Base-by-base conservation (phyloP, 2,888 invertebrate species). In the Balanococcus diminutus region DNA sequence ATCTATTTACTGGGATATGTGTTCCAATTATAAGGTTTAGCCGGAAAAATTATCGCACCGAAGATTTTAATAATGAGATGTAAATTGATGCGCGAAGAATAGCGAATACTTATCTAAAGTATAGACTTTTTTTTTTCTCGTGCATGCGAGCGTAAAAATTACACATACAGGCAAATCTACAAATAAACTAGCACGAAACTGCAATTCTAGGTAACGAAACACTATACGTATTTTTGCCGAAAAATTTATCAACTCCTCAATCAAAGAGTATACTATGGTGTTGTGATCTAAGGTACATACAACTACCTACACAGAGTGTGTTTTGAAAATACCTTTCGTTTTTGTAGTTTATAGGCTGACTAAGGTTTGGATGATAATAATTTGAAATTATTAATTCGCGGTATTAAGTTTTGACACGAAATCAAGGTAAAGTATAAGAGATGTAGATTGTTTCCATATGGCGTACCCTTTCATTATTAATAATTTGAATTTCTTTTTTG, bases 401-500 rank as follows among this genome's bases (percentile, higher is more conserved):
- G 75, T 79, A 79, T 79, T 79, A 79, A 79, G 75, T 79, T 36
- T 36, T 79, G 75, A 79, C 75, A 79, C 75, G 75, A 36, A 79
- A 79, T 79, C 31, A 79, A 79, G 67, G 67, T 67, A 67, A 67
- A 31, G 67, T 67, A n/a, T n/a, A 67, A 67, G 67, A 79, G 75
- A 79, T 79, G 31, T 79, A 79, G 75, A 79, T 79, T 79, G 36
- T 36, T 36, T 79, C 25, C 75, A 32, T 36, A 79, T 25, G 36
- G 19, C n/a, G 36, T 79, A 79, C 75, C 75, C 75, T 79, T 79
- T 79, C 75, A 79, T 79, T 79, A 79, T 19, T 36, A 79, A 32
- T 79, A 79, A 79, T 79, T 79, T 79, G 11, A 36, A 79, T 79
- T 79, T 79, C 75, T 79, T 79, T 79, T 79, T 79, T 36, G 75